Conservation (phyloP, 2,113 vertebrate species). For the Gobius niger region DNA sequence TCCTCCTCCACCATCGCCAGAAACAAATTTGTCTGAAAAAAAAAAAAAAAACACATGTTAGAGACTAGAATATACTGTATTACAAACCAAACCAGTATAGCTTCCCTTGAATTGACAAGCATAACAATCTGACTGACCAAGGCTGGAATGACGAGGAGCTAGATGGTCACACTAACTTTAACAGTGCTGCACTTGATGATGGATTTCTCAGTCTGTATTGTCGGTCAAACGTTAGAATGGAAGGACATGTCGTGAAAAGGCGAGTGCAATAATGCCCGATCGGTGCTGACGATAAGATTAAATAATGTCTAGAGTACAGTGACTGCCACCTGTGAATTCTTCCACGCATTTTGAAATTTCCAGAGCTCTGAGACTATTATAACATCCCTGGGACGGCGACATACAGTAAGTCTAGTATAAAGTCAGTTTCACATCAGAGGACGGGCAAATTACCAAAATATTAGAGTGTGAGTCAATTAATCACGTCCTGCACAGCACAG, state of each 20-base stretch:
- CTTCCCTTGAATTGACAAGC: neutral
- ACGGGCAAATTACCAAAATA: constrained; percentile 74
- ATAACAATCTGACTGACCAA: neutral
- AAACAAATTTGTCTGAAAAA: constrained; percentile 83
- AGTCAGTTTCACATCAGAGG: constrained; percentile 76
- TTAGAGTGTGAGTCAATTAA: constrained; percentile 77
- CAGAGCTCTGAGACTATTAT: constrained; percentile 57
- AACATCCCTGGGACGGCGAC: constrained; percentile 60
- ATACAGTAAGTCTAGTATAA: constrained; percentile 72
- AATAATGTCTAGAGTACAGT: neutral
- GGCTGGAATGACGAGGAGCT: neutral
- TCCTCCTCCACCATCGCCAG: constrained; percentile 75
- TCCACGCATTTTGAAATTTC: constrained; percentile 45
- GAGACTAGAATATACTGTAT: neutral
- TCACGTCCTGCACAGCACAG: constrained; percentile 70
- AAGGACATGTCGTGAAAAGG: too few relatives aligned
- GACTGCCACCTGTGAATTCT: constrained; percentile 29
- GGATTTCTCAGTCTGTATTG: neutral
- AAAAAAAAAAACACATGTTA: neutral
- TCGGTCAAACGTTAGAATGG: too few relatives aligned
- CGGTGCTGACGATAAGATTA: too few relatives aligned
- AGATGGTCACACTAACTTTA: neutral
- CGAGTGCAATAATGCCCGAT: too few relatives aligned
- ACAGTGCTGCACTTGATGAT: neutral
- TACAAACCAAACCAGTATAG: neutral